phyloP scores from a whole-genome alignment of 1,140 invertebrate genomes.

The Penaeus vannamei region DNA sequence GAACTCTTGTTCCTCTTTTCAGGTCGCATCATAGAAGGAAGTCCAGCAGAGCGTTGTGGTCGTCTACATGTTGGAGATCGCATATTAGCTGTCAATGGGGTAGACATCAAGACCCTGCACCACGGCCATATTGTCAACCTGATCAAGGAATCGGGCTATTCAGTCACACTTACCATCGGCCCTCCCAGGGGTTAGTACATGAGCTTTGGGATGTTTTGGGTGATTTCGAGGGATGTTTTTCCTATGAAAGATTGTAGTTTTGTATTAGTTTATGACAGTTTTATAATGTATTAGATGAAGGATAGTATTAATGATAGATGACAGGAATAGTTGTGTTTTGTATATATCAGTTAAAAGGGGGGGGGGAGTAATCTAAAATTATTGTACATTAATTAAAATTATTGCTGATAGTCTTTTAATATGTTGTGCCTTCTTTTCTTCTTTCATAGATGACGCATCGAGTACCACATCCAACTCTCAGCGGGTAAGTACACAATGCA shows the following conservation, averaged over 20 bases:
- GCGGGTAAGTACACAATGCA: constrained; percentile 72
- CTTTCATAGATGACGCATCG: constrained; percentile 75
- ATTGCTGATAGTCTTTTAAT: neutral
- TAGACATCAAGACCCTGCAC: constrained; percentile 90
- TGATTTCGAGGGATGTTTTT: neutral
- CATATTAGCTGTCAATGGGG: constrained; percentile 95
- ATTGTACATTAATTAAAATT: too few relatives aligned
- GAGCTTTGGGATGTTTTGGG: neutral
- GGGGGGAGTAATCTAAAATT: too few relatives aligned
- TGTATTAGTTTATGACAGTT: too few relatives aligned
- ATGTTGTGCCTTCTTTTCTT: neutral
- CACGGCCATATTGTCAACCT: constrained; percentile 96
- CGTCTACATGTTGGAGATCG: constrained; percentile 93
- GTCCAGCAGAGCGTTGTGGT: constrained; percentile 93
- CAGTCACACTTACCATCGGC: constrained; percentile 91
- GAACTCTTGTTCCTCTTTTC: neutral
- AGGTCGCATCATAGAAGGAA: constrained; percentile 79
- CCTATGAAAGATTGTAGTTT: too few relatives aligned
- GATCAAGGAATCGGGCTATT: constrained; percentile 92
- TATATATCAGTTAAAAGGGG: too few relatives aligned
- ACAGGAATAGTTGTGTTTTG: too few relatives aligned
- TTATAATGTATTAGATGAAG: too few relatives aligned
- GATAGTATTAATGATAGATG: too few relatives aligned
- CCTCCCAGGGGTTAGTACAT: constrained; percentile 76
- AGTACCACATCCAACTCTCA: constrained; percentile 75